Evolutionary conservation across 2,113 vertebrate species (phyloP).

Genomic region (Caretta caretta): DNA sequence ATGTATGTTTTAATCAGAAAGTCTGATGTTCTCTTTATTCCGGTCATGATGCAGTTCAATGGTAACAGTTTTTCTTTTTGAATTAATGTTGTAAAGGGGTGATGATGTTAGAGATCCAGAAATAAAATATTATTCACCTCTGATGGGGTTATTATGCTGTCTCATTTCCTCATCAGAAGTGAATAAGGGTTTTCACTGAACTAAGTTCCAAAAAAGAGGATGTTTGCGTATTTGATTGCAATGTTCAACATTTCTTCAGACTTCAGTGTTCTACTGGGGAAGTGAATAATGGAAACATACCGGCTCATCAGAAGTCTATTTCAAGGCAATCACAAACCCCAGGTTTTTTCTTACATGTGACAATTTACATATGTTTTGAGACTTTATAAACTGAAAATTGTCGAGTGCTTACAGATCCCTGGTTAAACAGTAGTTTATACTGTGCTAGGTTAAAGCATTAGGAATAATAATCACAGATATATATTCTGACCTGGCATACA

Average conservation of each 20-base stretch:
- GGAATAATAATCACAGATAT: constrained; percentile 41
- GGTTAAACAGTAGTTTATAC: constrained; percentile 11
- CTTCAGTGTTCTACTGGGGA: neutral
- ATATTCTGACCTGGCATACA: constrained; percentile 13
- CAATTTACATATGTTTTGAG: constrained; percentile 42
- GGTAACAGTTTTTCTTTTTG: neutral
- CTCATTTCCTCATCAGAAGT: neutral
- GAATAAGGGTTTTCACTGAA: neutral
- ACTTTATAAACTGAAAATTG: constrained; percentile 33
- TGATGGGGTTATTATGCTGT: neutral
- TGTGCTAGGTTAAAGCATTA: constrained; percentile 50
- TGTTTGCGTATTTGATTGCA: neutral
- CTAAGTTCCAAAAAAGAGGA: fast-evolving
- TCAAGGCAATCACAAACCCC: neutral
- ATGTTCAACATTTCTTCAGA: neutral
- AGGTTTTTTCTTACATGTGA: neutral
- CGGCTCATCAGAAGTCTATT: neutral
- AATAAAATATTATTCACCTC: neutral
- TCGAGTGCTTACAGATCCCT: constrained; percentile 37
- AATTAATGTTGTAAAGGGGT: neutral
- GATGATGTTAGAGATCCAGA: neutral
- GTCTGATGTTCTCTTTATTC: neutral
- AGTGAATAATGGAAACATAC: neutral
- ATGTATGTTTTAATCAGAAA: neutral
- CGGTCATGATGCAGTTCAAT: neutral